Percentiles rank a stretch among this genome's conserved stretches.
These are phyloP conservation scores for Poeciliopsis presidionis DNA, from an alignment of 2,797 vertebrate species.

Conservation along the genomic window DNA sequence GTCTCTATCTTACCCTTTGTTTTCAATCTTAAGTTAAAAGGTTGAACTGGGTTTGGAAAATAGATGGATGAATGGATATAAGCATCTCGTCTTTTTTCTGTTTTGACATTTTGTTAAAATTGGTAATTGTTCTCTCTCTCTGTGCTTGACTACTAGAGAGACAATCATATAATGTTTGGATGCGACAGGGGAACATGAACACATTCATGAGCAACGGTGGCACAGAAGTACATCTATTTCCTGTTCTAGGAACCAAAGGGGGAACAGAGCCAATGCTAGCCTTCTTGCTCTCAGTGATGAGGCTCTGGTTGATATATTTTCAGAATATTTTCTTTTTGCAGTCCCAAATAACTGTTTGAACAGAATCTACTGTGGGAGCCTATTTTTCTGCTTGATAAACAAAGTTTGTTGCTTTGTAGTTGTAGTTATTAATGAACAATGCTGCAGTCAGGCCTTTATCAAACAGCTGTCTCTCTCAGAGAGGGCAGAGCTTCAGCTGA, in stretches of 20 bases:
- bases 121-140: not conserved
- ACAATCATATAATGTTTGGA: not conserved
- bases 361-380: not conserved
- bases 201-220: not conserved
- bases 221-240: no score
- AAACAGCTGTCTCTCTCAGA: not conserved
- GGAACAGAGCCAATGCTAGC: not conserved
- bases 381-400: not conserved
- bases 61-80: not conserved
- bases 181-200: not conserved
- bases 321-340: not conserved
- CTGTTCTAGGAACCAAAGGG: no score
- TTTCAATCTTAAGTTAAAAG: not conserved
- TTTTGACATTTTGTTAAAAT: not conserved
- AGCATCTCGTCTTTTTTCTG: not conserved
- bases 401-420: not conserved
- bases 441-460: not conserved
- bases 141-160: not conserved
- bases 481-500: not conserved
- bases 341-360: not conserved
- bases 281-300: not conserved
- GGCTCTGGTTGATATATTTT: not conserved
- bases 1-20: not conserved
- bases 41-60: not conserved
- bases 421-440: not conserved